Base-by-base conservation (phyloP, 1,140 invertebrate species). In the Geopemphigus sp. region DNA sequence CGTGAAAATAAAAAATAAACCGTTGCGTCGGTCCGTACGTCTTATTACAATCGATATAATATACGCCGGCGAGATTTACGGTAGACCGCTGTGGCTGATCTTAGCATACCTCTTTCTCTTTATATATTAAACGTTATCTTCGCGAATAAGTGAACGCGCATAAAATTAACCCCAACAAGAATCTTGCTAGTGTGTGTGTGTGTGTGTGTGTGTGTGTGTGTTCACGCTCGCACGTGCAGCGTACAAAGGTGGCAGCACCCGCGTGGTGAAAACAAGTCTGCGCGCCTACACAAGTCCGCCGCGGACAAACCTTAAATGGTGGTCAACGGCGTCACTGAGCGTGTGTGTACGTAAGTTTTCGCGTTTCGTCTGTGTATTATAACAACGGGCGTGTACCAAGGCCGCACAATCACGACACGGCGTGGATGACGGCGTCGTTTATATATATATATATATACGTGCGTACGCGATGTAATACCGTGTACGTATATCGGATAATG, bases 251-350 rank as follows among this genome's bases (percentile, higher is more conserved):
- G 64, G 39, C 64, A 66, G 64, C 39, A n/a, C 45, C 39, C 64
- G 45, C 64, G 45, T 24, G 64, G 29, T 72, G 29, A 19, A 72
- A 72, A 72, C 68, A 11, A 72, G 68, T 72, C 68, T 72, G 68
- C 50, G 68, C 68, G 50, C 68, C 68, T 72, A 72, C 68, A 72
- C 68, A 14, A 72, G 68, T 54, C 24, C 68, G 68, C 50, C 68
- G 68, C 68, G 47, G 68, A 72, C 68, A 72, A 72, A 72, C 68
- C 68, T 72, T 72, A 72, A 72, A 72, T 72, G 68, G 68, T 72
- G 68, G 68, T 72, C 68, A 54, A 54, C 47, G 17, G 5, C 12
- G 64, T 50, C 22, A 39, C 45, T 15, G n/a, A 15, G n/a, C 22
- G 24, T 29, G 15, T 54, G 24, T 29, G 24, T 26, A 22, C 17